Base-by-base conservation (phyloP, 2,113 vertebrate species). In the Pelmatolapia mariae region DNA sequence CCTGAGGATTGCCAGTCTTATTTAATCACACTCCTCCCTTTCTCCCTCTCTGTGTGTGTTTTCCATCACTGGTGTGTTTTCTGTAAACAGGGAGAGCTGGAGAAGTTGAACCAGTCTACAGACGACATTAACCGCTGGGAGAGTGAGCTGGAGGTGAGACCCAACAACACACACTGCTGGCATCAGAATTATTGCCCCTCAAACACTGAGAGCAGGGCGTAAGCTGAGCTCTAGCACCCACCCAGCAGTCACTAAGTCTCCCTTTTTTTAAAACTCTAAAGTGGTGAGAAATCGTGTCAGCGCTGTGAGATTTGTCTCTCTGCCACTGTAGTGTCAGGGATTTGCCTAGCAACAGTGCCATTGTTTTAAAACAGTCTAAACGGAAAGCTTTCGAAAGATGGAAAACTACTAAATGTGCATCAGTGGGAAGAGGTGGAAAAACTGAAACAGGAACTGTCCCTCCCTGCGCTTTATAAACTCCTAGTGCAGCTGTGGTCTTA, bases 101-200 rank as follows among this genome's bases (percentile, higher is more conserved):
- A 99, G 96, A 99, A 98, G 93, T 93, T 99, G 82, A 99, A 99
- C 94, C 99, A 99, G 86, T 99, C 98, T 19, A 99, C 98, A 4
- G 98, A 99, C 89, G 97, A 97, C 86, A 99, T 99, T 92, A 99
- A 99, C 96, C 96, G 97, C 86, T 98, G 97, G 89, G 99, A 99
- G 95, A 98, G 97, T 0, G 98, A 99, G 83, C 96, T 99, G 78
- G 98, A 99, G 98, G 99, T 99, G 97, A 88, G 94, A 50, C 19
- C n/a, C 1, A 84, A 13, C 15, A 26, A 76, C 8, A 40, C 68
- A 19, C 52, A 80, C 8, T 29, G 6, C 5, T 29, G 8, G 45
- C 43, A 43, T 61, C 7, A 22, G 24, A 31, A 54, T 68, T 24
- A 29, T 10, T 71, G 68, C 29, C 38, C 81, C 2, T 82, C 56